Conservation (phyloP, 2,888 invertebrate genomes). For the Achlya flavicornis region DNA sequence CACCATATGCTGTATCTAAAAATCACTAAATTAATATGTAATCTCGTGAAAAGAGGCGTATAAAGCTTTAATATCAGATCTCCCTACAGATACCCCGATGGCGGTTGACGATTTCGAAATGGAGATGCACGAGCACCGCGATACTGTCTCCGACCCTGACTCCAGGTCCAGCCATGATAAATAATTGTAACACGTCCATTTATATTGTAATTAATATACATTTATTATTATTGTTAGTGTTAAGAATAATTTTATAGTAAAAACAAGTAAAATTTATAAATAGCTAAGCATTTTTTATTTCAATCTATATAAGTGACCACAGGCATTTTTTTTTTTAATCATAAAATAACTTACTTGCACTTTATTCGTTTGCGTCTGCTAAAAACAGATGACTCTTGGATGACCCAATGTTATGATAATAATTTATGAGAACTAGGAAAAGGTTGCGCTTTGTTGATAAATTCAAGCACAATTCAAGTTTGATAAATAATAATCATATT, state of each 20-base stretch:
- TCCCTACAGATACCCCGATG: slow-evolving; percentile 71
- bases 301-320: too few relatives aligned
- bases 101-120: slow-evolving; percentile 77
- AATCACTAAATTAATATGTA: background rate
- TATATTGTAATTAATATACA: slow-evolving; percentile 1
- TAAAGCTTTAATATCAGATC: background rate
- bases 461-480: too few relatives aligned
- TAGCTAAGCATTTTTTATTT: background rate
- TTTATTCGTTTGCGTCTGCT: too few relatives aligned
- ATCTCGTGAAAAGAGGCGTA: background rate
- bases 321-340: too few relatives aligned
- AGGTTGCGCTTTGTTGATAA: too few relatives aligned
- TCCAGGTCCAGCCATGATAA: slow-evolving; percentile 73
- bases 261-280: background rate
- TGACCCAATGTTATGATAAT: too few relatives aligned
- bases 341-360: too few relatives aligned
- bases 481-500: too few relatives aligned
- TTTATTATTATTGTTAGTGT: background rate
- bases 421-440: too few relatives aligned
- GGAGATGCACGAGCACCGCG: slow-evolving; percentile 59
- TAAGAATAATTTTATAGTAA: background rate
- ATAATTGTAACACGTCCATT: slow-evolving; percentile 21
- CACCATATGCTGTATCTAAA: too few relatives aligned
- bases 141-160: slow-evolving; percentile 65
- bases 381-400: too few relatives aligned